A percentile compares a stretch with the other conserved stretches of the same genome.
Conservation (phyloP, 2,113 vertebrate species). For the Lontra canadensis region DNA sequence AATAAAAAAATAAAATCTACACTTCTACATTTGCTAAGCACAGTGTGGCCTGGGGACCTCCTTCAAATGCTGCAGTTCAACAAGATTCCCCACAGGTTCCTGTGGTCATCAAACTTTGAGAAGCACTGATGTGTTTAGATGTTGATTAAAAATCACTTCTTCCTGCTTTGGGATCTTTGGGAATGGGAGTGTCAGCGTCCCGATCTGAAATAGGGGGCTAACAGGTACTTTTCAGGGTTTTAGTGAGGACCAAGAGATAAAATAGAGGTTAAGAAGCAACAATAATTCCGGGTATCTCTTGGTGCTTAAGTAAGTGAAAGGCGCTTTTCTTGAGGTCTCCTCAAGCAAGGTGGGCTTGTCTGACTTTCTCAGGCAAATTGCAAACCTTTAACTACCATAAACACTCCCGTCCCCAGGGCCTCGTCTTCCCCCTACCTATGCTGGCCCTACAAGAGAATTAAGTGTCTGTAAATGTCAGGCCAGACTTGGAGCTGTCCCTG, state of each 20-base stretch:
- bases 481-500: background rate
- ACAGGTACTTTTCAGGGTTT: background rate
- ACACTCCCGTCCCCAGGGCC: background rate
- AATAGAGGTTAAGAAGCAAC: background rate
- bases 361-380: background rate
- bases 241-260: background rate
- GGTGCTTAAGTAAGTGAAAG: background rate
- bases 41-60: background rate
- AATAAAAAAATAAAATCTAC: background rate
- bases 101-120: background rate
- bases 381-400: background rate
- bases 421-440: background rate
- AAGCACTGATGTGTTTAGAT: background rate
- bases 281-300: background rate
- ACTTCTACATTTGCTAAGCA: background rate
- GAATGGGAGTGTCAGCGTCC: background rate
- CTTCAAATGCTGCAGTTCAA: background rate
- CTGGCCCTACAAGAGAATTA: background rate
- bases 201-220: background rate
- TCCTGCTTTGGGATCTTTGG: background rate
- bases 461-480: slow-evolving; percentile 50
- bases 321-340: background rate
- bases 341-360: background rate
- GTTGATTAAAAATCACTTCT: background rate
- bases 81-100: background rate